Conservation (phyloP, 2,797 vertebrate species). For the Sciurus carolinensis region DNA sequence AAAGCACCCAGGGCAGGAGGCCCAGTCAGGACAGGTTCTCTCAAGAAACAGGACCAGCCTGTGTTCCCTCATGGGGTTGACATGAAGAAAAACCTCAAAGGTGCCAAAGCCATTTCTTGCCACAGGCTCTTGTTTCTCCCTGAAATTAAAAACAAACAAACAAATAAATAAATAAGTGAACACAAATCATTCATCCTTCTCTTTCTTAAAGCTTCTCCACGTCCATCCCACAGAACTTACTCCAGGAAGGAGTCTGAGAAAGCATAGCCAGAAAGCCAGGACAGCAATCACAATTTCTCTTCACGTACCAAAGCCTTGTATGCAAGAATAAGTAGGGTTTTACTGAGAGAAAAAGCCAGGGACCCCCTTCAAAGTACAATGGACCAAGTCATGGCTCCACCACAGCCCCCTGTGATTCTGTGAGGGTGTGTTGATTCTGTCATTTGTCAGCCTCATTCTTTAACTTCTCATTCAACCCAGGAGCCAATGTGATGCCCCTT, state of each 20-base stretch:
- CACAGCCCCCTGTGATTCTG: rapidly evolving
- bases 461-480: neutral
- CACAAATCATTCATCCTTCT: neutral
- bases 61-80: neutral
- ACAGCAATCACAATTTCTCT: neutral
- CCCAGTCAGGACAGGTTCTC: neutral
- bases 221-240: neutral
- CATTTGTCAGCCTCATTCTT: neutral
- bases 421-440: neutral
- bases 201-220: neutral
- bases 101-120: neutral
- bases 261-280: neutral
- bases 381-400: too few relatives aligned
- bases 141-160: too few relatives aligned
- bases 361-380: neutral
- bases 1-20: too few relatives aligned
- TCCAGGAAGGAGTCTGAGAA: neutral
- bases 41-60: neutral
- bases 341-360: neutral
- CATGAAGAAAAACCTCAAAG: neutral
- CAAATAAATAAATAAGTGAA: too few relatives aligned
- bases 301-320: neutral
- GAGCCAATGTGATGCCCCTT: neutral
- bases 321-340: neutral
- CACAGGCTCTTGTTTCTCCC: neutral